Evolutionary conservation across 2,888 invertebrate species (phyloP).

Genomic region (Melanostoma scalare): DNA sequence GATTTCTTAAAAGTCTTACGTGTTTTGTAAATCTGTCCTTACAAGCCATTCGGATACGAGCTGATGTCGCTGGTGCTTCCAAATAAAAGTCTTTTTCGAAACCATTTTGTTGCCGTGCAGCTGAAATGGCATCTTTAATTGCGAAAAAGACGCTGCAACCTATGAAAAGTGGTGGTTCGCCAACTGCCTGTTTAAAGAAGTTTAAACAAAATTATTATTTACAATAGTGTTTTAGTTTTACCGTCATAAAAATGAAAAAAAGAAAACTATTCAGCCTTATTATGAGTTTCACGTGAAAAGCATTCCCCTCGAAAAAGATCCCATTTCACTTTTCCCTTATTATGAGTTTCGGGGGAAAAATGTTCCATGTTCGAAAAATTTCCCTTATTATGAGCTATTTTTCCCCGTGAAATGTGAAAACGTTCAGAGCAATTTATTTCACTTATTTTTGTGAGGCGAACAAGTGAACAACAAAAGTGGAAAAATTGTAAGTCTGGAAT

Average conservation of each 20-base stretch:
- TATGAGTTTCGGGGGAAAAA: too few species aligned
- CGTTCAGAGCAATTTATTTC: too few species aligned
- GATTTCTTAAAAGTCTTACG: conserved; percentile 82
- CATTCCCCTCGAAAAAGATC: too few species aligned
- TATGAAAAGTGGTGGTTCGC: conserved; percentile 96
- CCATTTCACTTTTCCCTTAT: too few species aligned
- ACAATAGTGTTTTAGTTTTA: too few species aligned
- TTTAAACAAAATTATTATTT: background rate
- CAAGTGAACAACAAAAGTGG: too few species aligned
- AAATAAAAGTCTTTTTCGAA: conserved; percentile 84
- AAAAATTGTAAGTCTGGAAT: too few species aligned
- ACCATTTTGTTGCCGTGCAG: conserved; percentile 89
- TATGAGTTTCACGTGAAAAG: too few species aligned
- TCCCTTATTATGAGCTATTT: too few species aligned
- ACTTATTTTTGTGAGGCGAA: too few species aligned
- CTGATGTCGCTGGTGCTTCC: conserved; percentile 94
- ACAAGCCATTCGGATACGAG: conserved; percentile 94
- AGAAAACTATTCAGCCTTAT: background rate
- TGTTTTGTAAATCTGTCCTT: conserved; percentile 90
- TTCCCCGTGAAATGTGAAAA: too few species aligned
- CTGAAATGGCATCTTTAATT: conserved; percentile 92
- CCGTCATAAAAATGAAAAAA: background rate
- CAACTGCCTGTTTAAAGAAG: conserved; percentile 88
- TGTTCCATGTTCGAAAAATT: too few species aligned
- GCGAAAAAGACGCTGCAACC: conserved; percentile 95